Percentiles rank a stretch among this genome's conserved stretches.
These are phyloP conservation scores for Colinus virginianus DNA, from an alignment of 2,113 vertebrate species.

Conservation along the genomic window DNA sequence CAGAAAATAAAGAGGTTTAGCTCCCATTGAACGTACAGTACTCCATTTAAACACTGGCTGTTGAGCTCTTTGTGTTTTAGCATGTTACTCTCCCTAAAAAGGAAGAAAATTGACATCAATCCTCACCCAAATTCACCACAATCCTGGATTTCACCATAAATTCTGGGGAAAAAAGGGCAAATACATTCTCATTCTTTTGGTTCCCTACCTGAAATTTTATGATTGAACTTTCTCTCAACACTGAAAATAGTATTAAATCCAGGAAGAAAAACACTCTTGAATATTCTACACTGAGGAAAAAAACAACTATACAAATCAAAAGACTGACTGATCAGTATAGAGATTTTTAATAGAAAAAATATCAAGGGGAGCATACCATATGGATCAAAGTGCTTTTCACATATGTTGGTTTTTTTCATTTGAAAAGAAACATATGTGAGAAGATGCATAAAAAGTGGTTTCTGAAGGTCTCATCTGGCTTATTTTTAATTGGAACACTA, in stretches of 20 bases:
- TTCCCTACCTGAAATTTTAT: background rate
- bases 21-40: background rate
- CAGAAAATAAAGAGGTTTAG: background rate
- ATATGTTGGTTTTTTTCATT: constrained; percentile 58
- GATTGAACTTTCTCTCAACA: background rate
- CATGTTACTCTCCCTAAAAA: background rate
- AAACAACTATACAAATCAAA: constrained; percentile 53
- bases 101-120: background rate
- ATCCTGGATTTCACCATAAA: background rate
- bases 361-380: constrained; percentile 47
- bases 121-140: background rate
- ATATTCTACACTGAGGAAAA: constrained; percentile 10
- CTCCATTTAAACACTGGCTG: background rate
- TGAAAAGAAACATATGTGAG: constrained; percentile 58
- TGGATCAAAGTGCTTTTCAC: constrained; percentile 61
- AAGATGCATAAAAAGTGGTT: constrained; percentile 39
- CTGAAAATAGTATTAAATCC: constrained; percentile 14
- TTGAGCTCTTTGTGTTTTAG: background rate
- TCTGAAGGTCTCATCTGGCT: constrained; percentile 57
- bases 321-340: constrained; percentile 33
- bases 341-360: constrained; percentile 61
- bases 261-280: constrained; percentile 35
- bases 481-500: constrained; percentile 67
- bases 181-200: background rate
- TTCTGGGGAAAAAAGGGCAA: background rate